Conservation (phyloP, 2,888 invertebrate species). For the Melinaea marsaeus region DNA sequence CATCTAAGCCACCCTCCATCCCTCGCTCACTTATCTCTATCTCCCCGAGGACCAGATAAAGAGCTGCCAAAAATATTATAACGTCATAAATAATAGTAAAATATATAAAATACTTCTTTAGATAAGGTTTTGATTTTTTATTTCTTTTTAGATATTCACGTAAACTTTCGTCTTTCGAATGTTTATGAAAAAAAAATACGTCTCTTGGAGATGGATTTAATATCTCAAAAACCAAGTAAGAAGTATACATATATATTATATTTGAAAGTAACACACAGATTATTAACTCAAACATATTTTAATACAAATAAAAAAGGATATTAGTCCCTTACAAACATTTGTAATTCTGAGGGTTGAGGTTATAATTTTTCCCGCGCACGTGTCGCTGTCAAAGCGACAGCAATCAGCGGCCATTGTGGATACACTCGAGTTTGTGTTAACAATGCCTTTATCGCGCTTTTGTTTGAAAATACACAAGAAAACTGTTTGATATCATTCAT, state of each 20-base stretch:
- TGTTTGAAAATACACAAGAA: constrained; percentile 9
- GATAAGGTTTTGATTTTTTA: not conserved
- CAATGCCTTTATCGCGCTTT: constrained; percentile 11
- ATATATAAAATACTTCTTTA: not conserved
- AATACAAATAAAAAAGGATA: too few relatives aligned
- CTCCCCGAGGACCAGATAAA: constrained; percentile 30
- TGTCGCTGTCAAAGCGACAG: constrained; percentile 35
- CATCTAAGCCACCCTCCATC: constrained; percentile 2
- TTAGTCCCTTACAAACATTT: too few relatives aligned
- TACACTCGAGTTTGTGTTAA: too few relatives aligned
- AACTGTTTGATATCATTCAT: too few relatives aligned
- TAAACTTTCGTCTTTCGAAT: too few relatives aligned
- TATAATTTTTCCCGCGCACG: constrained; percentile 33
- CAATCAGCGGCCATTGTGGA: constrained; percentile 42
- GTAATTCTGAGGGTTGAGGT: constrained; percentile 20
- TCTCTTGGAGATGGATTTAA: too few relatives aligned
- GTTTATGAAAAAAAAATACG: too few relatives aligned
- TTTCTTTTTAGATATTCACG: not conserved
- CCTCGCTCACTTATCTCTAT: constrained; percentile 36
- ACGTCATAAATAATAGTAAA: constrained; percentile 16
- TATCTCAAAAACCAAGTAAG: too few relatives aligned
- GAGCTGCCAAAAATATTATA: constrained; percentile 30
- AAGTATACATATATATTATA: too few relatives aligned
- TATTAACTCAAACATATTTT: too few relatives aligned
- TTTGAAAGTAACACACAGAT: too few relatives aligned